Base-by-base conservation (phyloP, 2,113 vertebrate species). In the Haemorhous mexicanus region DNA sequence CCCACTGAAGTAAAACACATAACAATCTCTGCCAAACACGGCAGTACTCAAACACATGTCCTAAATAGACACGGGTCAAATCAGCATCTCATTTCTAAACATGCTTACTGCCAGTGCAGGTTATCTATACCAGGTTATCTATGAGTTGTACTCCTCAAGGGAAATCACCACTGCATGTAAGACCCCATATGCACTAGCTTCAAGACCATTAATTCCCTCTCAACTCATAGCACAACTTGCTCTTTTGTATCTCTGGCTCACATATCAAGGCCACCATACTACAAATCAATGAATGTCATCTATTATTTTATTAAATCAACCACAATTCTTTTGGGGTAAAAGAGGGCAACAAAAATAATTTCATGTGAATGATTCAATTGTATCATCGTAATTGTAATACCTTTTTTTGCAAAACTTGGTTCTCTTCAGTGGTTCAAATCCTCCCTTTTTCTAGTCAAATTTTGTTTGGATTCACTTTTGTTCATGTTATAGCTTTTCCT, bases 381-480 rank as follows among this genome's bases (percentile, higher is more conserved):
- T 53, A 56, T 33, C 13, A 56, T 56, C 33, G 12, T 39, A 79
- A 90, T 28, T 44, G 7, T 44, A 43, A 46, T 44, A 49, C 27
- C 8, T 13, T 87, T 67, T 67, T 19, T 52, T 30, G 53, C 11
- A 63, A 59, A 84, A 79, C 11, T 32, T 78, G 78, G 12, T 66
- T 90, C 22, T 68, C 16, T 4, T 87, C 27, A 49, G 4, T 0
- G 3, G 74, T 92, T 88, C 16, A 77, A 82, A 88, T 70, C 7
- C 23, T 69, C 11, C 27, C 7, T 63, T 74, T 37, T 59, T 81
- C 55, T 47, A 61, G 23, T 63, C 27, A 84, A 41, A 77, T 86
- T 88, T 70, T 76, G 28, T 80, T 83, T 87, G 44, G 21, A 73
- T 89, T 74, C 33, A 35, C 39, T 88, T 86, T 84, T 72, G 30